A percentile compares a stretch with the other conserved stretches of the same genome.
Evolutionary conservation across 2,888 invertebrate species (phyloP).

Genomic region (Mamestra brassicae): DNA sequence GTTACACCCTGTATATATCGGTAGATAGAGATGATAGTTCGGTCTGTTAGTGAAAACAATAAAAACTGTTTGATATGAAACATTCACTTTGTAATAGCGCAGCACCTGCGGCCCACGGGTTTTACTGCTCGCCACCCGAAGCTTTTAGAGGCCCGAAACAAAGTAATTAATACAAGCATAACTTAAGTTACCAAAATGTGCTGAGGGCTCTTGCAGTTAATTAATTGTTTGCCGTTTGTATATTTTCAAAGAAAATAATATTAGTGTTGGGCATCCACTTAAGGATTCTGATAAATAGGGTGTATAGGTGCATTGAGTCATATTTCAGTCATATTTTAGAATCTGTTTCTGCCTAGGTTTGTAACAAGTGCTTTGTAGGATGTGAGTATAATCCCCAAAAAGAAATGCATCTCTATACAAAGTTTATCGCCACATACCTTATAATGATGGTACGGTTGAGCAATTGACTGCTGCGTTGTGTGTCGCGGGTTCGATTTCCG

Average conservation of each 20-base stretch:
- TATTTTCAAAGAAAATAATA: slow-evolving; percentile 1
- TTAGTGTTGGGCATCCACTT: too few relatives aligned
- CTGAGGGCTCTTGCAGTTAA: not conserved
- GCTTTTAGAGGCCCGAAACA: slow-evolving; percentile 54
- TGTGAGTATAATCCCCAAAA: too few relatives aligned
- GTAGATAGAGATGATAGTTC: not conserved
- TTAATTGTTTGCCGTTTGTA: slow-evolving; percentile 23
- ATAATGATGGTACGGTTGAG: too few relatives aligned
- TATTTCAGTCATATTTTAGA: too few relatives aligned
- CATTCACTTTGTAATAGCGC: slow-evolving; percentile 38
- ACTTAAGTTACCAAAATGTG: slow-evolving; percentile 26
- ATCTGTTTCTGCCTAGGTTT: too few relatives aligned
- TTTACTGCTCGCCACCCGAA: slow-evolving; percentile 41
- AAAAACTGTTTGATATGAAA: slow-evolving; percentile 49
- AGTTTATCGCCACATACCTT: too few relatives aligned
- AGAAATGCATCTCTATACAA: too few relatives aligned
- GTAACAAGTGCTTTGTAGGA: too few relatives aligned
- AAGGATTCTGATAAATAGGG: too few relatives aligned
- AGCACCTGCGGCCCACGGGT: slow-evolving; percentile 50
- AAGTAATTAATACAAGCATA: slow-evolving; percentile 56
- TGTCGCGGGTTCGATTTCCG: too few relatives aligned
- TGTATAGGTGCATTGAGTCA: too few relatives aligned
- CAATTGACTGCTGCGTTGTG: too few relatives aligned
- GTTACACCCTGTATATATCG: not conserved
- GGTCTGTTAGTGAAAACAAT: slow-evolving; percentile 23